Conservation (phyloP, 2,113 vertebrate genomes). For the Mellivora capensis region DNA sequence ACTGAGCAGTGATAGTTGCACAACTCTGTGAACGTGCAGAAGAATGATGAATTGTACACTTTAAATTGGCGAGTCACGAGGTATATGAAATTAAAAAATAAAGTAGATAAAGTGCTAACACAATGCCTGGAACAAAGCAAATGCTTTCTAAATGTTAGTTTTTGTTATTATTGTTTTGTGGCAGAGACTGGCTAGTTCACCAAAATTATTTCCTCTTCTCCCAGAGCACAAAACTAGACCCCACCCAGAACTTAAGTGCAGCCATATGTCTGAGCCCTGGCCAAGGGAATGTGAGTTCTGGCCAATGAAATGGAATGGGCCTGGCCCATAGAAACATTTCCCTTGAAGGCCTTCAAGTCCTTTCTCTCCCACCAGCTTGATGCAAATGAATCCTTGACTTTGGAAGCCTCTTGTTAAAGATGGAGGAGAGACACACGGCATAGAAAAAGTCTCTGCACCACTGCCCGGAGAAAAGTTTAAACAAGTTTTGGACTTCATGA, state of each 20-base stretch:
- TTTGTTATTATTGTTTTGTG: neutral
- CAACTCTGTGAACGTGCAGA: neutral
- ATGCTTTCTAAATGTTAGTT: neutral
- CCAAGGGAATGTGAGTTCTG: neutral
- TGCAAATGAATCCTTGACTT: neutral
- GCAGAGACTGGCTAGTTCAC: neutral
- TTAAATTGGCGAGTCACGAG: neutral
- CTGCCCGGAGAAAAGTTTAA: neutral
- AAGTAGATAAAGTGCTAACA: neutral
- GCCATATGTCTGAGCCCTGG: neutral
- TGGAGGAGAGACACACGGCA: neutral
- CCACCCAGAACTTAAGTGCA: neutral
- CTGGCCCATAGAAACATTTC: neutral
- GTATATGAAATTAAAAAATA: neutral
- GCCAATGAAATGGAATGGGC: neutral
- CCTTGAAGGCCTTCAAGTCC: neutral
- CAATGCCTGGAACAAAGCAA: neutral
- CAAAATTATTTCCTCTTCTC: neutral
- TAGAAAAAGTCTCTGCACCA: neutral
- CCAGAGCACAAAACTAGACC: neutral
- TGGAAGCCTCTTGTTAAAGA: neutral
- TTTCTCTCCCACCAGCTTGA: neutral
- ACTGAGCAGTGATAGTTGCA: neutral
- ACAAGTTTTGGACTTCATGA: neutral
- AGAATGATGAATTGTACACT: neutral